Conservation (phyloP, 1,140 invertebrate genomes). For the Mactra quadrangularis region DNA sequence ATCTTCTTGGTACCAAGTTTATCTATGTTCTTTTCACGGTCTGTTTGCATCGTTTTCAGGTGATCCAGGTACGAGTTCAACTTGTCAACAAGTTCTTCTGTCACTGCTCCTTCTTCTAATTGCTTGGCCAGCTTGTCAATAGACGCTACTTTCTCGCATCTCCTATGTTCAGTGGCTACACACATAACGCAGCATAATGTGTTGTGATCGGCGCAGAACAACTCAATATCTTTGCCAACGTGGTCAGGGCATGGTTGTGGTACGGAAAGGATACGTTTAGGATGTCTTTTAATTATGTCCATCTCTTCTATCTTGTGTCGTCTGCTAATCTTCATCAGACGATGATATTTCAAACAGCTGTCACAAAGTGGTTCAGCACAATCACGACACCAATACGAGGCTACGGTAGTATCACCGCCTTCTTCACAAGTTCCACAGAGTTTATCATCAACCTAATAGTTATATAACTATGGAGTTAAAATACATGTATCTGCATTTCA, state of each 20-base stretch:
- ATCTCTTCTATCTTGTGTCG: constrained; percentile 60
- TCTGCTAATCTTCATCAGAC: constrained; percentile 56
- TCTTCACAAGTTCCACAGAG: constrained; percentile 61
- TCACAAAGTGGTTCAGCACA: constrained; percentile 58
- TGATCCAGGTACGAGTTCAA: constrained; percentile 55
- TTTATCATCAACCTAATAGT: constrained; percentile 50
- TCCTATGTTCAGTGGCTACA: constrained; percentile 55
- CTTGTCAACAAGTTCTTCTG: constrained; percentile 57
- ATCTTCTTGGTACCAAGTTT: constrained; percentile 34
- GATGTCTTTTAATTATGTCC: constrained; percentile 57
- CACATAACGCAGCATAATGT: constrained; percentile 61
- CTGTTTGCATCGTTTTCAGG: constrained; percentile 51
- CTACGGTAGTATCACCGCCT: constrained; percentile 51
- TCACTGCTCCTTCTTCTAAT: constrained; percentile 52
- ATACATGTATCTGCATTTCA: too few species aligned
- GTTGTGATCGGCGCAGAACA: constrained; percentile 61
- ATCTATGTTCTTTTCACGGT: constrained; percentile 47
- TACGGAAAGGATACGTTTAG: constrained; percentile 55
- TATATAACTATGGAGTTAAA: background rate
- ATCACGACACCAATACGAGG: constrained; percentile 60
- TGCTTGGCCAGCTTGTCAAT: constrained; percentile 61
- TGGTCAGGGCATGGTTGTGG: constrained; percentile 59
- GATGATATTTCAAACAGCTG: constrained; percentile 59
- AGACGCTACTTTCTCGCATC: constrained; percentile 58
- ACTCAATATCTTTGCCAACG: constrained; percentile 57